Evolutionary conservation across 2,797 vertebrate species (phyloP).

Genomic region (Pipistrellus pipistrellus): DNA sequence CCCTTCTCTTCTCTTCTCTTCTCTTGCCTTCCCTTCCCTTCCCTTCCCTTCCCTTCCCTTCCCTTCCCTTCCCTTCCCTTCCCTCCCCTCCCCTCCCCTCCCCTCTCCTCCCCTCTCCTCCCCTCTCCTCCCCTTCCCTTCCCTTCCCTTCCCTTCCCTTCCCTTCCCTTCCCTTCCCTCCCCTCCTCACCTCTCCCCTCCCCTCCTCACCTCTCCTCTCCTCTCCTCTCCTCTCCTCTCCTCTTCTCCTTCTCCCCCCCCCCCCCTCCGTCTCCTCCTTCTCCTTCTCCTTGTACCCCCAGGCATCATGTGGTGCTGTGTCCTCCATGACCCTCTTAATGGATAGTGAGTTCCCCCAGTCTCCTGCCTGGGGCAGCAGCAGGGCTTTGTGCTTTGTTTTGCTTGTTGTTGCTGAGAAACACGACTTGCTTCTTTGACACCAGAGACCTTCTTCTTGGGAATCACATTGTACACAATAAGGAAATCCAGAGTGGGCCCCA

Average conservation of each 20-base stretch:
- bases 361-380: neutral
- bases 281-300: neutral
- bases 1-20: too few relatives aligned
- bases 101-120: too few relatives aligned
- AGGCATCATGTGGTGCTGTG: neutral
- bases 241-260: neutral
- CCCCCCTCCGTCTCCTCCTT: neutral
- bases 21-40: too few relatives aligned
- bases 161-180: too few relatives aligned
- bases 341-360: too few relatives aligned
- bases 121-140: too few relatives aligned
- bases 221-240: neutral
- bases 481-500: neutral
- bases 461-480: slow-evolving; percentile 4
- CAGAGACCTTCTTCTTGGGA: neutral
- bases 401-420: neutral
- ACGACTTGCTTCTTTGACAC: neutral
- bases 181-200: too few relatives aligned
- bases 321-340: neutral
- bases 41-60: too few relatives aligned
- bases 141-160: too few relatives aligned
- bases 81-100: too few relatives aligned
- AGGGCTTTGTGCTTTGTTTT: neutral
- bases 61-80: too few relatives aligned
- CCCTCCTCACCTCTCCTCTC: too few relatives aligned